Percentiles rank a stretch among this genome's conserved stretches.
phyloP scores from a whole-genome alignment of 2,888 invertebrate species.

The Plebejus argus region DNA sequence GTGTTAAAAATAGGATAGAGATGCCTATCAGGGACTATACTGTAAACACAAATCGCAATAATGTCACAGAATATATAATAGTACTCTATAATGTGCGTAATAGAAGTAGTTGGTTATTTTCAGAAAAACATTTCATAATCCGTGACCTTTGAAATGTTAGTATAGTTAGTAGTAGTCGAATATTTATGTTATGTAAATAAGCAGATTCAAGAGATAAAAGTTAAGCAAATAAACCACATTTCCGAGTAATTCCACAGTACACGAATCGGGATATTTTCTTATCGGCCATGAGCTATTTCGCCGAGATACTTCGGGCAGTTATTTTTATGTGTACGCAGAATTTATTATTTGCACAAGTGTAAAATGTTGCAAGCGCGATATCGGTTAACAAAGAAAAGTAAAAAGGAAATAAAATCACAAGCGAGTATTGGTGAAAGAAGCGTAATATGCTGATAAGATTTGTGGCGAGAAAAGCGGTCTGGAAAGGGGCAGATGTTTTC shows the following conservation, averaged over 20 bases:
- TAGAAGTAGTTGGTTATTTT: neutral
- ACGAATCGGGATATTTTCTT: neutral
- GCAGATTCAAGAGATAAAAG: neutral
- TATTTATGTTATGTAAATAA: neutral
- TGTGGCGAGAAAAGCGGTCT: neutral
- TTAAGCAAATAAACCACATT: neutral
- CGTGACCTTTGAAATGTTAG: neutral
- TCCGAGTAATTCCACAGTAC: neutral
- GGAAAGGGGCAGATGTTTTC: too few species aligned
- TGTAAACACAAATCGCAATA: neutral
- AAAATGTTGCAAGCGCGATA: neutral
- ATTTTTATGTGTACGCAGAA: slow-evolving; percentile 2
- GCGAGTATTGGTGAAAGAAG: neutral
- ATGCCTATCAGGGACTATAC: neutral
- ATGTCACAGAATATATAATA: too few species aligned
- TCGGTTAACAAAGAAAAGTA: neutral
- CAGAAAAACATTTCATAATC: neutral
- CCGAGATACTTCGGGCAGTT: slow-evolving; percentile 7
- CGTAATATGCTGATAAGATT: neutral
- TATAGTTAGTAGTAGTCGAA: neutral
- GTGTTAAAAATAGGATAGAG: slow-evolving; percentile 21
- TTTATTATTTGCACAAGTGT: slow-evolving; percentile 11
- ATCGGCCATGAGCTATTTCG: slow-evolving; percentile 9
- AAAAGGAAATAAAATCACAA: neutral
- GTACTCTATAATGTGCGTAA: neutral